These are phyloP conservation scores for Actinia equina DNA, from an alignment of 64 coral and sea anemone species.

Conservation along the genomic window DNA sequence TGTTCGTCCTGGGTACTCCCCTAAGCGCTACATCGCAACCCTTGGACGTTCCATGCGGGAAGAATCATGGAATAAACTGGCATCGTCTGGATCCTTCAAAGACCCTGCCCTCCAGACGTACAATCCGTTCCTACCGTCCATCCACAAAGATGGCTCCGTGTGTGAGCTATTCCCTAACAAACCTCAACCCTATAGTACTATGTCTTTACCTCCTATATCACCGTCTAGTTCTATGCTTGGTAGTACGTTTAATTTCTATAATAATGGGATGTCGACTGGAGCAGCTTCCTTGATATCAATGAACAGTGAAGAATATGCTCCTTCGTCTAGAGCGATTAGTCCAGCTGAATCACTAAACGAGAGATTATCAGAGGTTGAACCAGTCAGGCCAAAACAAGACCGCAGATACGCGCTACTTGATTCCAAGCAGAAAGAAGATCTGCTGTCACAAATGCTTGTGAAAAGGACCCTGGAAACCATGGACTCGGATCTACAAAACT, in stretches of 20 bases:
- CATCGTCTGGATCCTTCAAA: conserved; percentile 60
- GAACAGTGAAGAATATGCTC: conserved; percentile 76
- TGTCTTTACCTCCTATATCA: conserved; percentile 95
- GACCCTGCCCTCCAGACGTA: conserved; percentile 45
- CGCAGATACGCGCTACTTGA: conserved; percentile 48
- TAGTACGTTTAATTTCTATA: conserved; percentile 89
- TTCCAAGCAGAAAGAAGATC: conserved; percentile 65
- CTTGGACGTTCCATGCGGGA: conserved; percentile 65
- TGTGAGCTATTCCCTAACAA: conserved; percentile 45
- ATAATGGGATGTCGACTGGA: conserved; percentile 96
- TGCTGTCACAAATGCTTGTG: conserved; percentile 68
- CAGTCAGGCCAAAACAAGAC: conserved; percentile 53
- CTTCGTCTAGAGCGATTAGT: conserved; percentile 80
- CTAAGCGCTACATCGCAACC: conserved; percentile 91
- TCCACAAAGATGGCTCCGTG: conserved; percentile 21
- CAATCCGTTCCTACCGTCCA: conserved; percentile 23
- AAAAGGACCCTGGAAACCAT: conserved; percentile 59
- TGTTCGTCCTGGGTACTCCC: conserved; percentile 88
- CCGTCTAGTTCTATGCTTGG: conserved; percentile 95
- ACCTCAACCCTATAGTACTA: conserved; percentile 96
- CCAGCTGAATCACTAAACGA: conserved; percentile 76
- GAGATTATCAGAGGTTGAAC: conserved; percentile 67
- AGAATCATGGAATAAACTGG: conserved; percentile 77
- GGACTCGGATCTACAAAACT: conserved; percentile 68
- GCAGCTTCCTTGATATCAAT: conserved; percentile 89